These are phyloP conservation scores for Eristalis arbustorum DNA, from an alignment of 2,888 invertebrate genomes.

Conservation along the genomic window DNA sequence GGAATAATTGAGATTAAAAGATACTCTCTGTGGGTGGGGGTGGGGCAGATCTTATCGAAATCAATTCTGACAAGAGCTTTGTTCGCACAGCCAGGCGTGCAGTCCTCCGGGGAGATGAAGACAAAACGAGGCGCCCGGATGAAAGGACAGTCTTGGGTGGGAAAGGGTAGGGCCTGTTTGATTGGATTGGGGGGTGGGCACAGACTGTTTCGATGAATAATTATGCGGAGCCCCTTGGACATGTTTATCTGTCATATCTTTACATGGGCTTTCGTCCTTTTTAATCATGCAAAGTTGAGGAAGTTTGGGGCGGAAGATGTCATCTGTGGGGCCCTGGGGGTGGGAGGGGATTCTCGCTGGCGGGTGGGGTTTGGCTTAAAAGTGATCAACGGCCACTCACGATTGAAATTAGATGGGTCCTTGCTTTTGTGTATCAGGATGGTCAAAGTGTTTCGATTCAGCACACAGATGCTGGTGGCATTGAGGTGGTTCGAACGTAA, in stretches of 20 bases:
- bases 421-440: no score
- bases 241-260: background rate
- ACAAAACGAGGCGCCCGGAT: constrained; percentile 41
- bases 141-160: constrained; percentile 27
- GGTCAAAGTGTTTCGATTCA: no score
- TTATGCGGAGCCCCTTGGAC: constrained; percentile 8
- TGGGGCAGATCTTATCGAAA: constrained; percentile 9
- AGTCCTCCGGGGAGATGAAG: constrained; percentile 46
- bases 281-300: background rate
- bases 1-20: constrained; percentile 63
- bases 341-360: background rate
- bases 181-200: constrained; percentile 4
- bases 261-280: background rate
- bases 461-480: no score
- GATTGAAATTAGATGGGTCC: no score
- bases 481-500: no score
- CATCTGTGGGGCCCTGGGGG: no score
- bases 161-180: background rate
- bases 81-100: background rate
- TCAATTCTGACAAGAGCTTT: constrained; percentile 19
- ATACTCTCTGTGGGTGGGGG: constrained; percentile 3
- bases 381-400: no score
- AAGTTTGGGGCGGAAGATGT: background rate
- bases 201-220: constrained; percentile 49
- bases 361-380: no score